Evolutionary conservation across 2,113 vertebrate species (phyloP).

Genomic region (Leuciscus idus): DNA sequence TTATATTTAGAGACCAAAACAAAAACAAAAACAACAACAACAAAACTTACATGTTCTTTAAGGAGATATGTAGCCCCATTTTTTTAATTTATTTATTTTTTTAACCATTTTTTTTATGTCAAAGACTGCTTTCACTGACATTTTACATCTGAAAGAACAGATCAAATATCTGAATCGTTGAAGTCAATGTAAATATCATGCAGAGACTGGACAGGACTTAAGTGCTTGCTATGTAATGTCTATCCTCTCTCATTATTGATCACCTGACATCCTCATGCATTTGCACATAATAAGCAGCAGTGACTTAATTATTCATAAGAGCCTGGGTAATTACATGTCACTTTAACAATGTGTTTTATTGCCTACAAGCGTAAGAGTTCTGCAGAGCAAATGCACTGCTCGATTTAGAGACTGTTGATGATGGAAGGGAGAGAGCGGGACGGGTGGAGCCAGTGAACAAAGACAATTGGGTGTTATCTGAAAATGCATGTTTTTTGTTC

Average conservation of each 20-base stretch:
- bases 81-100: neutral
- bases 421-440: neutral
- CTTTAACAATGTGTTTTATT: slow-evolving; percentile 74
- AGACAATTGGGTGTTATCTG: slow-evolving; percentile 1
- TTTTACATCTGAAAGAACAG: neutral
- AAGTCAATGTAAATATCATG: neutral
- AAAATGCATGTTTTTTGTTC: slow-evolving; percentile 13
- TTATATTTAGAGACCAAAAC: neutral
- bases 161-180: neutral
- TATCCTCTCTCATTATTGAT: slow-evolving; percentile 71
- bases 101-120: neutral
- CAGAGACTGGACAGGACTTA: neutral
- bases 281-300: slow-evolving; percentile 69
- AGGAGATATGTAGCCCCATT: neutral
- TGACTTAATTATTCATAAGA: slow-evolving; percentile 76
- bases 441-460: neutral
- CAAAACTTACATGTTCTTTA: neutral
- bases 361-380: slow-evolving; percentile 62
- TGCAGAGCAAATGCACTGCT: neutral
- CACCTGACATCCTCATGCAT: slow-evolving; percentile 73
- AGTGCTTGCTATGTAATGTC: slow-evolving; percentile 54
- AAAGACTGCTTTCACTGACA: neutral
- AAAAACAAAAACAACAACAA: neutral
- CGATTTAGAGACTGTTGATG: slow-evolving; percentile 22
- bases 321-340: slow-evolving; percentile 73